These are phyloP conservation scores for Rattus rattus DNA, from an alignment of 2,113 vertebrate genomes.

Conservation along the genomic window DNA sequence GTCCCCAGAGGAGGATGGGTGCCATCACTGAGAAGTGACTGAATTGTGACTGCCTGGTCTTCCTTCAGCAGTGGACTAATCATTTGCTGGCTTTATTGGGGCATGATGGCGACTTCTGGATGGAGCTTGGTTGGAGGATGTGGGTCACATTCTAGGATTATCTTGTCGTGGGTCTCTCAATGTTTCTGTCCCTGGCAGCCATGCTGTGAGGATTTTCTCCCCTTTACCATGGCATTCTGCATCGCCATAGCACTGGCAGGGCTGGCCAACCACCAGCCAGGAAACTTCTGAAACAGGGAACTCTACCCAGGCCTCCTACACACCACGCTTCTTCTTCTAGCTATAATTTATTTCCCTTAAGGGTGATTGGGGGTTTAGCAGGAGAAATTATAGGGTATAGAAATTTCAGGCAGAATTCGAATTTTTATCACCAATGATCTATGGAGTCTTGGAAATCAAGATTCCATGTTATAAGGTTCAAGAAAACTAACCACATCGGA, in stretches of 20 bases:
- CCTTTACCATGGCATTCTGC: neutral
- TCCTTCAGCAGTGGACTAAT: neutral
- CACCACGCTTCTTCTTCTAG: neutral
- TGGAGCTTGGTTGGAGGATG: neutral
- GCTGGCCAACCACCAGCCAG: neutral
- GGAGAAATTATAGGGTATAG: neutral
- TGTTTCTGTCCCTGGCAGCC: neutral
- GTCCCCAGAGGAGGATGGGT: neutral
- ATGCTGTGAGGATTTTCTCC: neutral
- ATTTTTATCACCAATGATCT: neutral
- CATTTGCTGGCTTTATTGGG: neutral
- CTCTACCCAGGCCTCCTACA: too few species aligned
- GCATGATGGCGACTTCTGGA: neutral
- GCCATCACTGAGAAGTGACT: neutral
- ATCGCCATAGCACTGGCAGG: neutral
- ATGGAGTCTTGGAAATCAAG: neutral
- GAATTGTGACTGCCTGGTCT: neutral
- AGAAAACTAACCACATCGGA: neutral
- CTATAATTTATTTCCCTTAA: neutral
- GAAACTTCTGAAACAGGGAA: neutral
- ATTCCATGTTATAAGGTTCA: neutral
- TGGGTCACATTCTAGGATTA: neutral
- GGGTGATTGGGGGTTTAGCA: neutral
- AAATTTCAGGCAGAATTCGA: constrained; percentile 44
- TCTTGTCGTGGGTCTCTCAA: neutral